Evolutionary conservation across 2,113 vertebrate species (phyloP), one percentile per base, ranked within the genome.

Genomic region (Ceratotherium simum): DNA sequence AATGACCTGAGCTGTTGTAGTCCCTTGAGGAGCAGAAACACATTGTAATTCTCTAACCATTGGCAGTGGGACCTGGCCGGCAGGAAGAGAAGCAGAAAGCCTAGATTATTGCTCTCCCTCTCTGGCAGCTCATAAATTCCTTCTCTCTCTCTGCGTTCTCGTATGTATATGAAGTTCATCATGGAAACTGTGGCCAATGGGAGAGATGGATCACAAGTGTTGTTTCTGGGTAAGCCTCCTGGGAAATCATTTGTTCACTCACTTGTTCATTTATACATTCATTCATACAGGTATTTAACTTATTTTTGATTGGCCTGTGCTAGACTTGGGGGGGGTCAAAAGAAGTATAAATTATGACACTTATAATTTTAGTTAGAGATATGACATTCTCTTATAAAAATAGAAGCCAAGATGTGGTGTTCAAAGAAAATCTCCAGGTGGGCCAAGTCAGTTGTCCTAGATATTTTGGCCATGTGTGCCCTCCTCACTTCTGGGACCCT

Each of bases 1-100:
- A 95, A 72, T 31, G 75, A 9, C 96, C 97, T 96, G 87, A 90
- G 54, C 65, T 75, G 54, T 84, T 60, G 39, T 91, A 23, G 56
- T 97, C 65, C 85, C 78, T n/a, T 16, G 62, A 56, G 48, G 54
- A 33, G 76, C 31, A 62, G 73, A 70, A 70, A 84, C 31, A 80
- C 2, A 0, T 0, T 54, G 14, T 60, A 65, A 91, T 89, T 97
- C 92, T 93, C 70, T 96, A 20, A 73, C 39, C 65, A 17, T 4
- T 69, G 67, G 82, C 58, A 33, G 17, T 0, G 2, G 69, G 83
- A 12, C 58, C 46, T 42, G 36, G 83, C 9, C 73, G 56, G 25
- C 56, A 88, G 70, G n/a, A 92, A 76, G 54, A 78, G 39, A 79
- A 20, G 73, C 80, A 48, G 60, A 39, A 93, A 42, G 23, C 31